phyloP scores from a whole-genome alignment of 2,113 vertebrate species.

The Corythaixoides concolor region DNA sequence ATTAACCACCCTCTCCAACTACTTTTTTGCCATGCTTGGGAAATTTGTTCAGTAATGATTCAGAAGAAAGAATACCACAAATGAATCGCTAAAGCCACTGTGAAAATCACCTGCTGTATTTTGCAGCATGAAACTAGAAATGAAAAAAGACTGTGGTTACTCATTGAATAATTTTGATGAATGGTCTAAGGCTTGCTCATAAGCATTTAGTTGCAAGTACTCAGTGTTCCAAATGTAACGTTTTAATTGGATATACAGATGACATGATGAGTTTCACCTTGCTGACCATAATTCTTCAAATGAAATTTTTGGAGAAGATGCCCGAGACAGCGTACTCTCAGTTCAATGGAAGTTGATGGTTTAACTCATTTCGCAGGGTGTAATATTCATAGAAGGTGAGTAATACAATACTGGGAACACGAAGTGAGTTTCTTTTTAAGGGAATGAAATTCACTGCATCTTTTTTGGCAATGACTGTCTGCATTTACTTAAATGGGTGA shows the following conservation, averaged over 20 bases:
- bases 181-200: conserved; percentile 1
- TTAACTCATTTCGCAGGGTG: conserved; percentile 20
- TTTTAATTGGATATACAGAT: conserved; percentile 53
- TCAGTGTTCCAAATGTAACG: background rate
- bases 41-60: background rate
- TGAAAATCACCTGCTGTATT: conserved; percentile 11
- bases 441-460: conserved; percentile 58
- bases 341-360: conserved; percentile 13
- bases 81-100: conserved; percentile 29
- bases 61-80: background rate
- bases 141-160: background rate
- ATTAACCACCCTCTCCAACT: background rate
- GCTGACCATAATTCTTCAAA: background rate
- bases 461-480: conserved; percentile 52
- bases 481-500: conserved; percentile 66
- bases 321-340: background rate
- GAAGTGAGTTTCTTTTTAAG: conserved; percentile 60
- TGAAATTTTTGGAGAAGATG: conserved; percentile 7
- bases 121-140: conserved; percentile 1
- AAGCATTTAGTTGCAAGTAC: conserved; percentile 15
- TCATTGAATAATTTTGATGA: conserved; percentile 62
- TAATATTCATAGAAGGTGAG: conserved; percentile 55
- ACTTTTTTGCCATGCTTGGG: background rate
- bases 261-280: conserved; percentile 41
- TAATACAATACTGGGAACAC: conserved; percentile 55